Evolutionary conservation across 1,140 invertebrate species (phyloP), one percentile per base, ranked within the genome.

Genomic region (Teleopsis dalmanni): DNA sequence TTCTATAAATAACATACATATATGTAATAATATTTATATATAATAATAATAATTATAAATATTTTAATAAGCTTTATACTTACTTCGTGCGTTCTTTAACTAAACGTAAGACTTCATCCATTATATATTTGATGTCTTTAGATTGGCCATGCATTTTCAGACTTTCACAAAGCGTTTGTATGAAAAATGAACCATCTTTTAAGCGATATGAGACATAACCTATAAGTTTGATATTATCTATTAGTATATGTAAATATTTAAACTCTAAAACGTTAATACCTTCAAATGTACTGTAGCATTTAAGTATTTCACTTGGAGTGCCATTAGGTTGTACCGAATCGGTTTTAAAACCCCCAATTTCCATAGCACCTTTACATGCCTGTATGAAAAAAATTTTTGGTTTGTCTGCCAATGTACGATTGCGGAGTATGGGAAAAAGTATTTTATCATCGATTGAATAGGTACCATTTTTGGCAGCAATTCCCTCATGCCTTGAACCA

Each of bases 241-340:
- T 9, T 13, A 42, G 21, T 14, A 27, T 19, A 23, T 41, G 42
- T 16, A 41, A 48, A n/a, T 50, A 40, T 40, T 14, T 23, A 33
- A 11, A 37, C 27, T 31, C 22, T 25, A 36, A 26, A 14, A 47
- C 5, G 10, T 21, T 19, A 14, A 3, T 52, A 55, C 53, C 65
- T 35, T 69, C 65, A 35, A 57, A 69, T 19, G 62, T 69, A 56
- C 65, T 69, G 21, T 69, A 69, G 27, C 64, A 69, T 51, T 69
- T 69, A 0, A 58, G 47, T 26, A 69, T 68, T 50, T 69, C 65
- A 38, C 54, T 59, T 3, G 65, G 62, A 34, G 48, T 45, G 25
- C 57, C 59, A 21, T 53, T 49, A 3, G 57, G 52, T 19, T 22
- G 21, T 25, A 23, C 51, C 3, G 61, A 45, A 48, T 67, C 65